These are phyloP conservation scores for Philopotamus ludificatus DNA, from an alignment of 1,140 invertebrate genomes.

Conservation along the genomic window DNA sequence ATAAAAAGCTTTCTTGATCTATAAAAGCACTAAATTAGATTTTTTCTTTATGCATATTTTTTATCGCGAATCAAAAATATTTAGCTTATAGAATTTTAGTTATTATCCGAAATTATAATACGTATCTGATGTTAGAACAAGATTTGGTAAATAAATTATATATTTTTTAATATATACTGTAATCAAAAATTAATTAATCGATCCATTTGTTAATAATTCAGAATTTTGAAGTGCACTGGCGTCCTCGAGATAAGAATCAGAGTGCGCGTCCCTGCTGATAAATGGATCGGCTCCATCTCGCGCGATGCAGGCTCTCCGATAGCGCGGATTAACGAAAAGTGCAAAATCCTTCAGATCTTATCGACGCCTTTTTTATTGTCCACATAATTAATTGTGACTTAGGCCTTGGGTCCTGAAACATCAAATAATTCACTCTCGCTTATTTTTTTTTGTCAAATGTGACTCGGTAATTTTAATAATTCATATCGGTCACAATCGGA, in stretches of 20 bases:
- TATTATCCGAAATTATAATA: too few relatives aligned
- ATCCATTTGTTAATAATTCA: neutral
- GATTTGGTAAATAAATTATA: too few relatives aligned
- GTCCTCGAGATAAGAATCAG: conserved; percentile 15
- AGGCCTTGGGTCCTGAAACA: conserved; percentile 10
- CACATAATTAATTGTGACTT: conserved; percentile 34
- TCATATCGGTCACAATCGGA: neutral
- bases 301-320: conserved; percentile 28
- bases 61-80: too few relatives aligned
- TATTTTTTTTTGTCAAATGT: neutral
- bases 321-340: conserved; percentile 20
- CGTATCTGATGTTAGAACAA: too few relatives aligned
- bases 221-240: neutral
- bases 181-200: neutral
- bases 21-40: too few relatives aligned
- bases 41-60: too few relatives aligned
- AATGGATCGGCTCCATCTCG: conserved; percentile 35
- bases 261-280: conserved; percentile 24
- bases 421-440: conserved; percentile 2
- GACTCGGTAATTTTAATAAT: neutral
- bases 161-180: neutral
- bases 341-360: conserved; percentile 24
- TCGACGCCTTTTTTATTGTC: conserved; percentile 24
- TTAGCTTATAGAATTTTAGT: too few relatives aligned
- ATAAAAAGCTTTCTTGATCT: too few relatives aligned